Base-by-base conservation (phyloP, 1,140 invertebrate species). In the Drosophila nikananu region DNA sequence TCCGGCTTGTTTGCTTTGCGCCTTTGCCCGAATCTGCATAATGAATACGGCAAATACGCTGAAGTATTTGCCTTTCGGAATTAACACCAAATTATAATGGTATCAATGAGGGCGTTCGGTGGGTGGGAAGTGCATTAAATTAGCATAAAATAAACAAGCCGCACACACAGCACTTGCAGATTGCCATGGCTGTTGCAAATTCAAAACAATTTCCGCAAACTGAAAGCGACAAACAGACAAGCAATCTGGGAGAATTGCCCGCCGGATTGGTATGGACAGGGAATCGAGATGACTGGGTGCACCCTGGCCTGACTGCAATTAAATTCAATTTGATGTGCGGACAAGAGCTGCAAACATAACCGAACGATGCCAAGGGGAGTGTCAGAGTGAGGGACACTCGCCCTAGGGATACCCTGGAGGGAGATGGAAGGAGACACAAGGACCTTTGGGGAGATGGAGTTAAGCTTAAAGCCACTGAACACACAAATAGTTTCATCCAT, bases 41-140 rank as follows among this genome's bases (percentile, higher is more conserved):
- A 87, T 89, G 77, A 84, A 78, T 75, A 78, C 48, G 59, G 77
- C 81, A 87, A 87, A 84, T 81, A 81, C 46, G 54, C 67, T 74
- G 80, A 57, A 73, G 81, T 76, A 67, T 81, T 89, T 87, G 78
- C 70, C 67, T 25, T 25, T 75, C 3, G 72, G 67, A 71, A 87
- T 87, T 87, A 81, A 73, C 84, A 81, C 77, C 81, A 89, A 89
- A 90, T 87, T 89, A 90, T 90, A 81, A 72, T 90, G 77, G 73
- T 79, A 89, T 90, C 83, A 78, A 74, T 86, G 51, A 32, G 49
- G 71, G 15, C 32, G 44, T 9, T 13, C 5, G 59, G 23, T 32
- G 51, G 54, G 57, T n/a, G 48, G 64, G 32, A 61, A 87, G 73
- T 89, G 81, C 81, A 89, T 89, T 89, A 79, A 89, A 89, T 89